Base-by-base conservation (phyloP, 2,888 invertebrate species). In the Caprella mutica region DNA sequence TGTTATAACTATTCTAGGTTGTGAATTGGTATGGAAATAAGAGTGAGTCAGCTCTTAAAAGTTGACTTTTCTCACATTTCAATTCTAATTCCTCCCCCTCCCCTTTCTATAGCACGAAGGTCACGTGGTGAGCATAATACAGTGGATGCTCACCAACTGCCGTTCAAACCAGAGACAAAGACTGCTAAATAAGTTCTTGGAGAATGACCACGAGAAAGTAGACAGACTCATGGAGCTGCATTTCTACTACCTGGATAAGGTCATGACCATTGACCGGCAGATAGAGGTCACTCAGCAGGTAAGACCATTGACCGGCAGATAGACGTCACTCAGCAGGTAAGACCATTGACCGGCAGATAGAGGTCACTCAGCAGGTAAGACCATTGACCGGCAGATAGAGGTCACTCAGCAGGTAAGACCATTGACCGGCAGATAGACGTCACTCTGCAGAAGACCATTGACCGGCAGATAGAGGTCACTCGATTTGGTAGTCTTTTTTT, bases 181-280 rank as follows among this genome's bases (percentile, higher is more conserved):
- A 59, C 76, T 99, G 54, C 75, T 98, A 39, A 85, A 86, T 67
- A 99, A 98, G 77, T 99, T 98, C 72, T 86, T 86, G 0, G 98
- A 99, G 75, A 94, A 94, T 70, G 97, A 99, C 72, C 86, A 91
- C 69, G 97, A 97, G 73, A 98, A 98, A 76, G 91, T 98, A 0
- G 98, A 98, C 73, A 77, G 98, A 61, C 77, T 98, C 42, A 77
- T 98, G 71, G 98, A 99, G 73, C 76, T 98, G 63, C 96, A 98
- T 75, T 90, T 97, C 70, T 94, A 96, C 72, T 98, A 96, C 74
- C 79, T 91, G 72, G 91, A 91, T 68, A 91, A 91, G 76, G 90
- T 96, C 0, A 85, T 91, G 68, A 76, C 81, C 50, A 81, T 87
- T 2, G 92, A 93, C 40, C 46, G 53, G 40, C 58, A 58, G 23